Base-by-base conservation (phyloP, 2,113 vertebrate genomes). In the Alligator mississippiensis region DNA sequence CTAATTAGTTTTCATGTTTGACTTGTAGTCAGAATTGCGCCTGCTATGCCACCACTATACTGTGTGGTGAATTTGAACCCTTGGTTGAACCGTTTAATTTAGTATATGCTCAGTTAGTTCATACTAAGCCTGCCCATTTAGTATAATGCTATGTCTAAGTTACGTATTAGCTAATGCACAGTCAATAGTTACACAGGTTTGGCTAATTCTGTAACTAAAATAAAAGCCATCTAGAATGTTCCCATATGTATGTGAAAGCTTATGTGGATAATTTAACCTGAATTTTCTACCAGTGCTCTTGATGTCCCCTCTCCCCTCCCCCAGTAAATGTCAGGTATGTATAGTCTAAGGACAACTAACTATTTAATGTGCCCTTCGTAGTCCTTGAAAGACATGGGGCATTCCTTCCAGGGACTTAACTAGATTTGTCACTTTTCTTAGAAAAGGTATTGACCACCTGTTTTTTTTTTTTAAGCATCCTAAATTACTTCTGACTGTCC, bases 341-440 rank as follows among this genome's bases (percentile, higher is more conserved):
- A 90, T 95, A 95, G 94, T 96, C 96, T 96, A 94, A 96, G 94
- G 96, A 95, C 95, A 95, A 94, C 96, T 92, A 96, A 96, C 95
- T 96, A 96, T 96, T 92, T 93, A 97, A 97, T 47, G 93, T 96
- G 94, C 89, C 93, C 91, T 97, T 96, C 96, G 94, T 96, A 95
- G 93, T 90, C 93, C 85, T 47, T 94, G 95, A 96, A 95, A 96
- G 90, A 94, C 96, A 87, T 0, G 18, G 94, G 96, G 93, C 96
- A 93, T 95, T 96, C 93, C 87, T 95, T 94, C 93, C 93, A 93
- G 94, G 95, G 96, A 94, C 96, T 97, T 97, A 95, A 96, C 96
- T 96, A 93, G 96, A 96, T 96, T 93, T 47, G 94, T 95, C 93
- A 96, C 90, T 89, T 96, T 90, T 96, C 76, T 57, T 93, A 88